phyloP scores from a whole-genome alignment of 2,888 invertebrate species.

The Nymphalis c-album region DNA sequence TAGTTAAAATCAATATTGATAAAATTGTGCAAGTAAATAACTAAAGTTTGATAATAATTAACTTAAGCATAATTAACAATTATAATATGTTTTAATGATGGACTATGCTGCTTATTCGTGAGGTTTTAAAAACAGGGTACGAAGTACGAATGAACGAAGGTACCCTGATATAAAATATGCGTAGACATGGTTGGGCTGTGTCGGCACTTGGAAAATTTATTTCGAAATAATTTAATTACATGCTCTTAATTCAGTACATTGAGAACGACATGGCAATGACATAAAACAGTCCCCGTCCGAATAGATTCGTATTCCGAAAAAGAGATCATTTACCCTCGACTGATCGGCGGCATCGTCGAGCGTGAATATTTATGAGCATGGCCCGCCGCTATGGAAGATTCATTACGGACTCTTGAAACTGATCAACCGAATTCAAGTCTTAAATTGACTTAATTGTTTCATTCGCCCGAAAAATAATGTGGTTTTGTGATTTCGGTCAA shows the following conservation, averaged over 20 bases:
- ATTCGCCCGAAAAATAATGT: background rate
- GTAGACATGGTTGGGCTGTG: constrained; percentile 29
- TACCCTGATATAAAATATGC: constrained; percentile 29
- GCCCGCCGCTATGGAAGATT: constrained; percentile 13
- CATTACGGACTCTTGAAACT: constrained; percentile 17
- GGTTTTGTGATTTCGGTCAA: background rate
- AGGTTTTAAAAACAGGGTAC: background rate
- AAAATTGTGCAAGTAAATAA: background rate
- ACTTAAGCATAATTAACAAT: too few relatives aligned
- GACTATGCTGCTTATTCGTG: background rate
- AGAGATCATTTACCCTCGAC: constrained; percentile 54
- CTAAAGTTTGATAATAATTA: too few relatives aligned
- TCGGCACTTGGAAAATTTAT: constrained; percentile 20
- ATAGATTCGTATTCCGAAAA: constrained; percentile 39
- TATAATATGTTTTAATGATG: background rate
- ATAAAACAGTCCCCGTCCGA: constrained; percentile 7
- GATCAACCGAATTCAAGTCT: constrained; percentile 13
- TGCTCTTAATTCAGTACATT: constrained; percentile 16
- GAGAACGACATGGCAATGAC: constrained; percentile 18
- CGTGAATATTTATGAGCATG: constrained; percentile 65
- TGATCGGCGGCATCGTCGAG: constrained; percentile 46
- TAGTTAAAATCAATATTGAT: background rate
- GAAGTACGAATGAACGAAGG: background rate
- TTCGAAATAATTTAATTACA: constrained; percentile 31
- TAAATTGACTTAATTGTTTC: constrained; percentile 6